Conservation (phyloP, 1,140 invertebrate genomes). For the Hylaeus anthracinus region DNA sequence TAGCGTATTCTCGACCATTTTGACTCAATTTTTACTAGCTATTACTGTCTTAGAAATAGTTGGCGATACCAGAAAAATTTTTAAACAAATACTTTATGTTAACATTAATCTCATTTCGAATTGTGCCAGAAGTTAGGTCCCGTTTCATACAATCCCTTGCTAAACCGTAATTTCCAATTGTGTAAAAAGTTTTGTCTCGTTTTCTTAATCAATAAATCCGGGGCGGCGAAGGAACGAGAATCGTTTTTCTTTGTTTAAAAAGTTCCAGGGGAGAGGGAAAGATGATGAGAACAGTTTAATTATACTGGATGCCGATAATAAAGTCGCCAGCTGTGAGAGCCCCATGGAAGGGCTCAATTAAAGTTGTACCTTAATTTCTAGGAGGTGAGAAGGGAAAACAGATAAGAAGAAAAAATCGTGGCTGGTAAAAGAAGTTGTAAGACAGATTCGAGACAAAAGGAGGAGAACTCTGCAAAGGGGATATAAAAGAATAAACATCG, state of each 20-base stretch:
- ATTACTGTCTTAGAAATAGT: too few relatives aligned
- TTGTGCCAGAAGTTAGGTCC: too few relatives aligned
- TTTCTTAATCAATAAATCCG: neutral
- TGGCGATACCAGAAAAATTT: too few relatives aligned
- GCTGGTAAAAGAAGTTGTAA: slow-evolving; percentile 12
- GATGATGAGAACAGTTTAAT: slow-evolving; percentile 58
- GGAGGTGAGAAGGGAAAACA: neutral
- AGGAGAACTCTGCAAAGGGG: neutral
- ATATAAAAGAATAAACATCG: neutral
- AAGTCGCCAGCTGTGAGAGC: slow-evolving; percentile 66
- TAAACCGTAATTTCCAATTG: too few relatives aligned
- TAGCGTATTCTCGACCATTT: too few relatives aligned
- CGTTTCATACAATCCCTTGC: too few relatives aligned
- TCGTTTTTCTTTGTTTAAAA: neutral
- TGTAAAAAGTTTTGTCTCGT: neutral
- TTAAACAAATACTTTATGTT: too few relatives aligned
- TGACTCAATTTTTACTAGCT: too few relatives aligned
- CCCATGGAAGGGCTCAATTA: slow-evolving; percentile 64
- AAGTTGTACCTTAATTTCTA: slow-evolving; percentile 60
- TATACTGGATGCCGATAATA: slow-evolving; percentile 69
- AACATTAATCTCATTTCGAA: too few relatives aligned
- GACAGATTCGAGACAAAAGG: neutral
- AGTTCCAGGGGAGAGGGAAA: neutral
- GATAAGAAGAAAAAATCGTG: slow-evolving; percentile 28
- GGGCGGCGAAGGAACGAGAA: neutral